Base-by-base conservation (phyloP, 2,888 invertebrate species). In the Caradrina kadenii region DNA sequence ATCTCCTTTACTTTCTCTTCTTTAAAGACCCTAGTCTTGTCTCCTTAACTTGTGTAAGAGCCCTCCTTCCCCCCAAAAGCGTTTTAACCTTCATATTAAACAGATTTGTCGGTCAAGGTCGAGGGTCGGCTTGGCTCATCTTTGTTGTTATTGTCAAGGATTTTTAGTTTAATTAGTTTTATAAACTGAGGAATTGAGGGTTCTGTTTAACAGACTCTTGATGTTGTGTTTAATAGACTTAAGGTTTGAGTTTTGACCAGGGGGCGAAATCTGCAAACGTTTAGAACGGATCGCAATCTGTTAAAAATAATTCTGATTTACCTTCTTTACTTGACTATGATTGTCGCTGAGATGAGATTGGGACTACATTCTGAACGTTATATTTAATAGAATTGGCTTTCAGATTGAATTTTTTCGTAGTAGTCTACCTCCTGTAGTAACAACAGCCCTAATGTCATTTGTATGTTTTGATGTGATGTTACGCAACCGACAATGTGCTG, bases 91-190 rank as follows among this genome's bases (percentile, higher is more conserved):
- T 62, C 35, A 35, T 58, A 58, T 65, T 35, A 45, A 56, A 49
- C 45, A 58, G 65, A 65, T 75, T 74, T 22, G 15, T 59, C 10
- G 65, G 65, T 54, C 53, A 65, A 62, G 73, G 79, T 64, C 8
- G 11, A 52, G 48, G 63, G 39, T 64, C 19, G 48, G 35, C 22
- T 19, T 17, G 21, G 21, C 31, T 58, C 52, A 72, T 63, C 31
- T 71, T 59, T 52, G 39, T 61, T 61, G 42, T 64, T 56, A 49
- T 63, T 74, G 31, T 77, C 58, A 45, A 45, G n/a, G n/a, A 22
- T 59, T 58, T 68, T 45, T 39, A 42, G 31, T 68, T 69, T 50
- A 73, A 60, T 76, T 52, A 42, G 54, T 77, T 77, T 73, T 39
- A 48, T 60, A 50, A 52, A 60, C n/a, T 55, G 8, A 48, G 49